Conservation (phyloP, 2,888 invertebrate species). For the Ophonus ardosiacus region DNA sequence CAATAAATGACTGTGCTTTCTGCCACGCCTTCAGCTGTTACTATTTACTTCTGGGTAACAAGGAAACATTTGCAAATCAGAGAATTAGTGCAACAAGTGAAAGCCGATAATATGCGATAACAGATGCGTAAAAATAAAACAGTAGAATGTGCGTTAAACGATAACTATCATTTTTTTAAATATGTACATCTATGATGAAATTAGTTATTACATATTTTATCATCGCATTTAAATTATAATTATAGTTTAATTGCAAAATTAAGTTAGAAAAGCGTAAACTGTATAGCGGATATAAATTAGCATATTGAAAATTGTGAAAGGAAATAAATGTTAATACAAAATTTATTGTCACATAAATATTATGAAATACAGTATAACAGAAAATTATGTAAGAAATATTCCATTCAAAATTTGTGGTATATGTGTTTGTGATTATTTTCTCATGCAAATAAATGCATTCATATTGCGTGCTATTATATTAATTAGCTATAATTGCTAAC, state of each 20-base stretch:
- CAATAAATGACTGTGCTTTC: neutral
- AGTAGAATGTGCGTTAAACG: neutral
- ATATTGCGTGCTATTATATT: neutral
- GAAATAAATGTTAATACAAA: neutral
- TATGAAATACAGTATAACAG: neutral
- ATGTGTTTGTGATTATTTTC: neutral
- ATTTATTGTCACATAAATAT: neutral
- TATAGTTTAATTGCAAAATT: neutral
- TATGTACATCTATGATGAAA: neutral
- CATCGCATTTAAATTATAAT: neutral
- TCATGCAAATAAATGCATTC: neutral
- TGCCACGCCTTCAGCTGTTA: neutral
- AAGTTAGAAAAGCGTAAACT: neutral
- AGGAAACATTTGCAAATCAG: neutral
- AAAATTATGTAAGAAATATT: neutral
- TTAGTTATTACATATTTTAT: neutral
- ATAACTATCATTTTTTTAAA: neutral
- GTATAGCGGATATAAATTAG: neutral
- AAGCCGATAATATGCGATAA: neutral
- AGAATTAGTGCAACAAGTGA: neutral
- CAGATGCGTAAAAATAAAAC: neutral
- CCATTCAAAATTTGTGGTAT: no score
- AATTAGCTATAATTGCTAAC: neutral
- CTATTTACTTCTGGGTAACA: neutral
- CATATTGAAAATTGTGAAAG: neutral